These are phyloP conservation scores for Calameuta filiformis DNA, from an alignment of 2,888 invertebrate genomes.

Conservation along the genomic window DNA sequence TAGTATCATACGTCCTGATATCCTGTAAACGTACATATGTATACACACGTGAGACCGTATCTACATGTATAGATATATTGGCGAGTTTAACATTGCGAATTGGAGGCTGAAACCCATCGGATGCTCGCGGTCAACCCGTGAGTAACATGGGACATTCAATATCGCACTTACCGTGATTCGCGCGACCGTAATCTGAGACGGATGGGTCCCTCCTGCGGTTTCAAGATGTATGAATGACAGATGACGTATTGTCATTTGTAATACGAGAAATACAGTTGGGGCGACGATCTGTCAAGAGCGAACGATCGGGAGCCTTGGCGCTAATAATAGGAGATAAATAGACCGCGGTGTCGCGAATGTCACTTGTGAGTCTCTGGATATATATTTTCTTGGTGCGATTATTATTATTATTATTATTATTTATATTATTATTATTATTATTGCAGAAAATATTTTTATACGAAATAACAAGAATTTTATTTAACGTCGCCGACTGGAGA, in stretches of 20 bases:
- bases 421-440: too few relatives aligned
- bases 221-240: conserved; percentile 30
- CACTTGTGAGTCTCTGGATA: background rate
- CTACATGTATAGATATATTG: background rate
- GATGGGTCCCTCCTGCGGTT: conserved; percentile 28
- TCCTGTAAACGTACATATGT: background rate
- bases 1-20: background rate
- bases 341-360: background rate
- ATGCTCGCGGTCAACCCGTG: conserved; percentile 30
- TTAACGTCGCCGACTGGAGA: rapidly evolving
- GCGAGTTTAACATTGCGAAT: background rate
- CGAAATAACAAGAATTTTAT: background rate
- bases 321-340: background rate
- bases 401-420: too few relatives aligned
- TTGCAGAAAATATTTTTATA: background rate
- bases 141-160: conserved; percentile 49
- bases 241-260: conserved; percentile 17
- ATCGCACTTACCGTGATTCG: conserved; percentile 56
- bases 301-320: background rate
- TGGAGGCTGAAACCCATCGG: conserved; percentile 28
- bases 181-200: conserved; percentile 49
- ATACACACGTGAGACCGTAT: background rate
- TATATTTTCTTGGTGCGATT: rapidly evolving
- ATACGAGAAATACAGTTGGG: background rate
- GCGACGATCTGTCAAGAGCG: background rate